These are phyloP conservation scores for Huso huso DNA, from an alignment of 2,797 vertebrate species.

Conservation along the genomic window DNA sequence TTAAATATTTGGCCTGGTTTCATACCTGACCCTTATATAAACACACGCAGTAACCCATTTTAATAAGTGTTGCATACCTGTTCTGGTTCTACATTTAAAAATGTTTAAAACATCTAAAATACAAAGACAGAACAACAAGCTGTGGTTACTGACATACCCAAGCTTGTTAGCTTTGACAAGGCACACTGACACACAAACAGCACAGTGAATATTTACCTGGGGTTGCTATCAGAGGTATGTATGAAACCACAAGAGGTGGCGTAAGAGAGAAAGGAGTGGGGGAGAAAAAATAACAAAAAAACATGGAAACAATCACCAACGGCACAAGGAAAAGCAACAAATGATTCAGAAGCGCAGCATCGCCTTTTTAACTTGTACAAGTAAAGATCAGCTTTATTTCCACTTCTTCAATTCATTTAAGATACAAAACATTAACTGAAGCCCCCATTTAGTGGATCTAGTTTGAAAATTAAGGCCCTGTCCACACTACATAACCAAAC, in stretches of 20 bases:
- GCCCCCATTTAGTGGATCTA: too few relatives aligned
- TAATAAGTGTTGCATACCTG: too few relatives aligned
- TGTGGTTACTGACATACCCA: conserved; percentile 25
- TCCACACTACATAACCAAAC: too few relatives aligned
- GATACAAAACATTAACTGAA: too few relatives aligned
- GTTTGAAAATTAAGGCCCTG: too few relatives aligned
- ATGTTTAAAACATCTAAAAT: too few relatives aligned
- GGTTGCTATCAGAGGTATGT: conserved; percentile 49
- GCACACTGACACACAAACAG: conserved; percentile 15
- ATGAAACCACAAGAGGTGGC: conserved; percentile 45
- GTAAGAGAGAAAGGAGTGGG: conserved; percentile 17
- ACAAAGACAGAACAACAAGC: conserved; percentile 30
- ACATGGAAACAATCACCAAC: conserved; percentile 30
- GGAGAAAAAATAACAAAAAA: conserved; percentile 46
- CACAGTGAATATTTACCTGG: conserved; percentile 54
- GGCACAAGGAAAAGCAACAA: background rate
- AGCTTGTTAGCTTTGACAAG: background rate
- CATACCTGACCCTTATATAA: too few relatives aligned
- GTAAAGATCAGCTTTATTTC: background rate
- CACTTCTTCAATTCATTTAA: background rate
- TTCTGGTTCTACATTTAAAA: too few relatives aligned
- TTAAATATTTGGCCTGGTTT: too few relatives aligned
- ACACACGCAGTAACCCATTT: too few relatives aligned
- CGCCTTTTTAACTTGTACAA: background rate
- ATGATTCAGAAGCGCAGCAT: background rate